Evolutionary conservation across 2,797 vertebrate genomes (phyloP).

Genomic region (Apogon talboti): DNA sequence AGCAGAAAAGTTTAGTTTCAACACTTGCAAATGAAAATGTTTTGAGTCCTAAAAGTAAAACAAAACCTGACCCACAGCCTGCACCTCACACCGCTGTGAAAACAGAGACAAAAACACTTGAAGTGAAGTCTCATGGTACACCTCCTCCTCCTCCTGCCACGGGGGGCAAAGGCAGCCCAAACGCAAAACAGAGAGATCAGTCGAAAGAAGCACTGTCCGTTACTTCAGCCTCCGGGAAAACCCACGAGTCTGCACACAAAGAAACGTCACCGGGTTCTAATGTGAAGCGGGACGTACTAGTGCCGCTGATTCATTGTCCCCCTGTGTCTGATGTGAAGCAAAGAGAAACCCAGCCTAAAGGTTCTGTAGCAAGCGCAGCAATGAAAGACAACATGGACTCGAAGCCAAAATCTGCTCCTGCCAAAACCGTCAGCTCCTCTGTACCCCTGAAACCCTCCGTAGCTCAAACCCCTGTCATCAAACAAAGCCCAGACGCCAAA

Average conservation of each 20-base stretch:
- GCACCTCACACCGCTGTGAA: slow-evolving; percentile 44
- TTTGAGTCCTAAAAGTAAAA: slow-evolving; percentile 61
- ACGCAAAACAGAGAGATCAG: slow-evolving; percentile 60
- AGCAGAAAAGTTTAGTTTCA: slow-evolving; percentile 42
- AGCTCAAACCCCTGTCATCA: slow-evolving; percentile 38
- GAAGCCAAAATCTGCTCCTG: slow-evolving; percentile 55
- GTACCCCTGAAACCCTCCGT: slow-evolving; percentile 17
- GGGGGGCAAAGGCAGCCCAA: slow-evolving; percentile 27
- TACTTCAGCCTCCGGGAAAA: slow-evolving; percentile 7
- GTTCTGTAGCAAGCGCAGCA: slow-evolving; percentile 22
- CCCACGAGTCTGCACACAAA: slow-evolving; percentile 46
- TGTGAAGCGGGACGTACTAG: slow-evolving; percentile 35
- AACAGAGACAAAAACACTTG: slow-evolving; percentile 44
- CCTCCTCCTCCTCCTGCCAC: slow-evolving; percentile 25
- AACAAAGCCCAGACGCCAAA: slow-evolving; percentile 66
- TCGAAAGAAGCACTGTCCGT: slow-evolving; percentile 38
- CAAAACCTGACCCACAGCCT: slow-evolving; percentile 57
- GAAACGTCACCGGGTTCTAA: slow-evolving; percentile 5
- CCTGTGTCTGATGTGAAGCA: slow-evolving; percentile 32
- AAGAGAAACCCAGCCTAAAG: slow-evolving; percentile 50
- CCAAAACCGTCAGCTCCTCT: slow-evolving; percentile 27
- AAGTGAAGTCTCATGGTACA: slow-evolving; percentile 41
- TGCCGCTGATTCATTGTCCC: slow-evolving; percentile 11
- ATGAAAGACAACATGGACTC: slow-evolving; percentile 51
- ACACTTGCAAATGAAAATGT: slow-evolving; percentile 47